Conservation (phyloP, 2,797 vertebrate species). For the Anguilla marmorata region DNA sequence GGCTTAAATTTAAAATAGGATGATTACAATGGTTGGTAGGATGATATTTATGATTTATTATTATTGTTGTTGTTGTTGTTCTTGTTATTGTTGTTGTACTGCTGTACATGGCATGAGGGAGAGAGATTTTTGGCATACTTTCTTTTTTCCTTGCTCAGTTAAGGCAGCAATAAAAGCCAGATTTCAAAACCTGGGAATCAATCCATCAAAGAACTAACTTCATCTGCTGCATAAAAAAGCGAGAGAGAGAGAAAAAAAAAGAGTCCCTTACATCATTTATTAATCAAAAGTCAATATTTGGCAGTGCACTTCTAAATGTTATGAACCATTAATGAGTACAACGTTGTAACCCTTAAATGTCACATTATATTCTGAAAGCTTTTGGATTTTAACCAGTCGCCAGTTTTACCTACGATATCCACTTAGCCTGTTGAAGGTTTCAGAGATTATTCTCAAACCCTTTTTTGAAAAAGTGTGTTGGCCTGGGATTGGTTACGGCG, state of each 20-base stretch:
- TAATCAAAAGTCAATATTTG: conserved; percentile 9
- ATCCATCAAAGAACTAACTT: background rate
- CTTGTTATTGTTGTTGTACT: background rate
- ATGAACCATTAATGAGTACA: conserved; percentile 8
- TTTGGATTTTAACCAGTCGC: background rate
- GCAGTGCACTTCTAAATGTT: background rate
- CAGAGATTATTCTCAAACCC: background rate
- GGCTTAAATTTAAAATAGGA: background rate
- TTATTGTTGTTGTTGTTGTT: background rate
- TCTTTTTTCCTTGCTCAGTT: background rate
- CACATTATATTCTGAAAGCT: background rate
- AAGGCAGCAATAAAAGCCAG: background rate
- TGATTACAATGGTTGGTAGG: background rate
- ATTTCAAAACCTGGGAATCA: background rate
- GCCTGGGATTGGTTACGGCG: background rate
- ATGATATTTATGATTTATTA: background rate
- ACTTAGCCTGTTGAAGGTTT: background rate
- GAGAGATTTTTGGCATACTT: background rate
- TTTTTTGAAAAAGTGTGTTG: background rate
- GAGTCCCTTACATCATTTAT: background rate
- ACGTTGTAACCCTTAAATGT: conserved; percentile 7
- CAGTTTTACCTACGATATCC: background rate
- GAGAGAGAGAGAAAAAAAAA: background rate
- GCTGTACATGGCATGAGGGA: background rate
- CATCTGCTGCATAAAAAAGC: background rate